Evolutionary conservation across 2,888 invertebrate genomes (phyloP), one percentile per base, ranked within the genome.

Genomic region (Camptogramma bilineatum): DNA sequence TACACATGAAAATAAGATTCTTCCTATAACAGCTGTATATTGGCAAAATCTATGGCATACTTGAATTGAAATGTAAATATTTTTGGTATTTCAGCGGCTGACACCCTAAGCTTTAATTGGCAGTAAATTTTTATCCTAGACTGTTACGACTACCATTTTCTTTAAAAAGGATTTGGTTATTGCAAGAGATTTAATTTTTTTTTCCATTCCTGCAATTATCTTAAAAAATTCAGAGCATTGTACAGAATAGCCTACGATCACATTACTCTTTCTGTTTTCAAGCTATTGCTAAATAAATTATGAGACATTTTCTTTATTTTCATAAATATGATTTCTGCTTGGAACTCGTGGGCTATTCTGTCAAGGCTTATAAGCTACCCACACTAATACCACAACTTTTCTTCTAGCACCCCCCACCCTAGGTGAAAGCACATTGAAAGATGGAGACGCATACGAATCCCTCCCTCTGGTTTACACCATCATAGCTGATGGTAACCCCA

Each of bases 381-480:
- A 53, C 3, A 48, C 21, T 64, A 56, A 64, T 0, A 9, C 8
- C 10, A n/a, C 13, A 28, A 16, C 56, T 61, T 64, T 64, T 54
- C 62, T 82, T 86, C 42, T 86, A 96, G 96, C 96, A 83, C 93
- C 95, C 72, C 97, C 97, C 46, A 94, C 95, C 83, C 94, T 97
- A 74, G 88, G 95, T 78, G 95, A 95, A 74, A 95, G 96, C 72
- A 95, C 95, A 75, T 94, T 97, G 88, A 95, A 95, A 76, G 97
- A 97, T 86, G 94, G 95, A 64, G 94, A 95, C 66, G 94, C 95
- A 34, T 97, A 94, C 85, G 97, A 97, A 86, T 97, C 98, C 10
- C 95, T 98, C 57, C 96, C 96, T 9, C 94, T 97, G 51, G 95
- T 95, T 69, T 98, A 97, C 88, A 96, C 97, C 67, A 95, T 98